Evolutionary conservation across 2,888 invertebrate species (phyloP).

Genomic region (Andrena fulva): DNA sequence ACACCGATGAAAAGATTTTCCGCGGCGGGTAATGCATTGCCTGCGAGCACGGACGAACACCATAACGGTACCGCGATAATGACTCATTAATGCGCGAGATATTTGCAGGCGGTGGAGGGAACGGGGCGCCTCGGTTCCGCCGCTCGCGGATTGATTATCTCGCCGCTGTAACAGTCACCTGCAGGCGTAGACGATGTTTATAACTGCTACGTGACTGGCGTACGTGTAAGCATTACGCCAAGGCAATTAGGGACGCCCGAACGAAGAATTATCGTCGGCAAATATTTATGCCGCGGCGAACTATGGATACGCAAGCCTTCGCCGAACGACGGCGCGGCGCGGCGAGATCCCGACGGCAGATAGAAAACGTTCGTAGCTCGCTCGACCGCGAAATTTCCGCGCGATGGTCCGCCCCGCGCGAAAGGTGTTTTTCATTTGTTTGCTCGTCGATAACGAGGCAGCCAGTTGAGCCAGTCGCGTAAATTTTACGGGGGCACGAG

Average conservation of each 20-base stretch:
- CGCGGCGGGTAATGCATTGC: conserved; percentile 66
- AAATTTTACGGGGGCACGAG: conserved; percentile 23
- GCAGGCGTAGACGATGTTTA: conserved; percentile 73
- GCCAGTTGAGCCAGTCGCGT: conserved; percentile 37
- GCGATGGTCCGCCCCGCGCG: not conserved
- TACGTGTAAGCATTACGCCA: conserved; percentile 56
- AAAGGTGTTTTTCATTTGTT: conserved; percentile 49
- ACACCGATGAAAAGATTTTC: conserved; percentile 72
- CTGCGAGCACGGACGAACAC: conserved; percentile 68
- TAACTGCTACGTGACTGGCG: conserved; percentile 69
- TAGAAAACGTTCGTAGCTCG: conserved; percentile 32
- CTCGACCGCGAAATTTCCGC: conserved; percentile 5
- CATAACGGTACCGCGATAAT: conserved; percentile 74
- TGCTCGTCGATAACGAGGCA: conserved; percentile 49
- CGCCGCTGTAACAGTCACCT: conserved; percentile 73
- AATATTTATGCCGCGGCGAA: conserved; percentile 68
- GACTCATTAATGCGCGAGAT: conserved; percentile 75
- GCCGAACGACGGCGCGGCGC: conserved; percentile 13
- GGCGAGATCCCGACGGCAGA: conserved; percentile 45
- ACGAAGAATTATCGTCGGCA: conserved; percentile 70
- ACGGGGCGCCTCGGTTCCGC: conserved; percentile 43
- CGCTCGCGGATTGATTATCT: conserved; percentile 73
- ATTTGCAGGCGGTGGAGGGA: conserved; percentile 62
- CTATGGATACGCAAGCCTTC: conserved; percentile 56
- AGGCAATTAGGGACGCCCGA: conserved; percentile 66